Evolutionary conservation across 2,113 vertebrate species (phyloP).

Genomic region (Hiodon alosoides): DNA sequence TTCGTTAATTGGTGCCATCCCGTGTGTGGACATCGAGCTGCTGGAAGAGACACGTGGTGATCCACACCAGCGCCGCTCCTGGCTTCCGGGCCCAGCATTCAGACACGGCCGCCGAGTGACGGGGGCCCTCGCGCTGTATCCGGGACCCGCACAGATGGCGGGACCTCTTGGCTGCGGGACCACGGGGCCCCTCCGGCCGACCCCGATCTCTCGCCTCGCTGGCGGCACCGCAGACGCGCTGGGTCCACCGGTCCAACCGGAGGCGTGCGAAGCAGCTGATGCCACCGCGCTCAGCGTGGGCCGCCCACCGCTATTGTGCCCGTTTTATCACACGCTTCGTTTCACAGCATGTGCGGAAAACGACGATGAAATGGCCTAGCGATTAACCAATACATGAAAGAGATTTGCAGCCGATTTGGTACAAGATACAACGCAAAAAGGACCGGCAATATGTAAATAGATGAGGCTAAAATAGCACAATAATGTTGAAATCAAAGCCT

Average conservation of each 20-base stretch:
- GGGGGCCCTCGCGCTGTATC: conserved; percentile 13
- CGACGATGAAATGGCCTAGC: neutral
- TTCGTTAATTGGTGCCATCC: too few relatives aligned
- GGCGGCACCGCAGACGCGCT: neutral
- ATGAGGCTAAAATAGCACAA: neutral
- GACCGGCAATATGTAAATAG: too few relatives aligned
- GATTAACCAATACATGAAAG: too few relatives aligned
- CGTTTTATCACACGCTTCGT: neutral
- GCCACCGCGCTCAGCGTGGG: neutral
- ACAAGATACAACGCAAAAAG: too few relatives aligned
- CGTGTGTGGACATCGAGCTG: too few relatives aligned
- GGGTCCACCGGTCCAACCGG: too few relatives aligned
- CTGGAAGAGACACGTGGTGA: too few relatives aligned
- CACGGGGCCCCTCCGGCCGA: conserved; percentile 36
- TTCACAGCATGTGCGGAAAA: neutral
- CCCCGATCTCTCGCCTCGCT: conserved; percentile 11
- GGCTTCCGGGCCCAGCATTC: neutral
- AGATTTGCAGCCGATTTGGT: too few relatives aligned
- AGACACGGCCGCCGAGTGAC: neutral
- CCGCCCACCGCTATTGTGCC: neutral
- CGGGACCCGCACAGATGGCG: conserved; percentile 26
- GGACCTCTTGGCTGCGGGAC: conserved; percentile 34
- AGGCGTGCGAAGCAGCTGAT: too few relatives aligned
- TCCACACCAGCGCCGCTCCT: too few relatives aligned
- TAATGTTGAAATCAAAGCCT: conserved; percentile 45